phyloP scores from a whole-genome alignment of 2,113 vertebrate species.

The Isichthys henryi region DNA sequence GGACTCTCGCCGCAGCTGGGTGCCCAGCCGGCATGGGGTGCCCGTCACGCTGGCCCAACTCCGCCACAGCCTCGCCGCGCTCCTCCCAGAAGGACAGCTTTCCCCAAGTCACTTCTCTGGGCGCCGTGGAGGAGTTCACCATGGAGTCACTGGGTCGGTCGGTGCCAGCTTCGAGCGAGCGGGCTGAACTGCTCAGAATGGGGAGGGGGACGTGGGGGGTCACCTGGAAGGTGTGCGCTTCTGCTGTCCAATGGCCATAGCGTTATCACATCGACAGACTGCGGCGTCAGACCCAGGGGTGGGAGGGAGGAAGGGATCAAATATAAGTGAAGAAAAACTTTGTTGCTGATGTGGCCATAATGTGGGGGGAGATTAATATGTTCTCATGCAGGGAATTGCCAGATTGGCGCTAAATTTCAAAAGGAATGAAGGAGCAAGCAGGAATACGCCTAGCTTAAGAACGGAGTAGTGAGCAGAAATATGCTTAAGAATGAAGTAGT shows the following conservation, averaged over 20 bases:
- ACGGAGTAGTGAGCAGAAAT: neutral
- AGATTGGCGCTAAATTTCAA: neutral
- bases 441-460: neutral
- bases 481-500: neutral
- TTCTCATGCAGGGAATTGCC: neutral
- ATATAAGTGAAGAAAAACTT: constrained; percentile 14
- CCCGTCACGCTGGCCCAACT: neutral
- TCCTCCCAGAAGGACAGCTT: constrained; percentile 23
- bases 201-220: neutral
- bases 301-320: constrained; percentile 34
- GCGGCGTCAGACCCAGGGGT: constrained; percentile 34
- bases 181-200: constrained; percentile 24
- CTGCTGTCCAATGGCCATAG: neutral
- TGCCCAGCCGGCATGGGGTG: neutral
- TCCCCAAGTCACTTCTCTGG: constrained; percentile 33
- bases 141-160: constrained; percentile 54
- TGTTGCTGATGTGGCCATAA: neutral
- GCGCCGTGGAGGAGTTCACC: constrained; percentile 49
- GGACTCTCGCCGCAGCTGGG: neutral
- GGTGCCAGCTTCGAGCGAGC: constrained; percentile 39
- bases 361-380: neutral
- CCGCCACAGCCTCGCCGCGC: neutral
- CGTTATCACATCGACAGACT: neutral
- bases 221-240: neutral
- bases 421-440: neutral